Base-by-base conservation (phyloP, 1,140 invertebrate genomes). In the Drosophila bocqueti region DNA sequence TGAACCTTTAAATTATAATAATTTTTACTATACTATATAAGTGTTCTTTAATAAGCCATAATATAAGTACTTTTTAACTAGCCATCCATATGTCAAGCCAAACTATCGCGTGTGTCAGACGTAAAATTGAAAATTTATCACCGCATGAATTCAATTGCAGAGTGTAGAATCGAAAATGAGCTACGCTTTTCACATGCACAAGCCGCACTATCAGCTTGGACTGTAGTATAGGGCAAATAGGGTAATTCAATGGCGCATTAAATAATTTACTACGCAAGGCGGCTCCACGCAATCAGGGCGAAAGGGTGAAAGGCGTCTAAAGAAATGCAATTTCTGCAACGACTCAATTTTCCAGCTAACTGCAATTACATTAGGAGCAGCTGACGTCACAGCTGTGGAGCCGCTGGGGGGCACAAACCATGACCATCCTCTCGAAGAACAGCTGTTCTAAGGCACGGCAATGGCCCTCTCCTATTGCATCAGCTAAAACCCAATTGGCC, bases 81-180 rank as follows among this genome's bases (percentile, higher is more conserved):
- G 24, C 8, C 21, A 6, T 2, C 3, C 3, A 9, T 5, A 4
- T 38, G 16, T 21, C 31, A 54, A 18, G 3, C 31, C 21, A 47
- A 59, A 38, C 40, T 52, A 21, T 68, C 57, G 57, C 73, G 26
- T 77, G 74, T 26, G 21, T 0, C 3, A 49, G 40, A 8, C 21
- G 52, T 21, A 9, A 76, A 76, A 76, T 67, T 76, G 74, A 77
- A 76, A 62, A 67, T 38, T 77, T 50, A 46, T 13, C 63, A 57
- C 26, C 15, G 36, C 73, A 76, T 57, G 63, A 76, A 57, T 77
- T 77, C 47, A 68, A 57, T 77, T n/a, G 40, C 21, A 26, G n/a
- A 36, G 29, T 18, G 24, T 59, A n/a, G 52, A 59, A 47, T 71
- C 18, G 65, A 71, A 42, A 73, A 72, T 60, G 38, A 46, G 62